Evolutionary conservation across 2,113 vertebrate genomes (phyloP).

Genomic region (Todiramphus chloris): DNA sequence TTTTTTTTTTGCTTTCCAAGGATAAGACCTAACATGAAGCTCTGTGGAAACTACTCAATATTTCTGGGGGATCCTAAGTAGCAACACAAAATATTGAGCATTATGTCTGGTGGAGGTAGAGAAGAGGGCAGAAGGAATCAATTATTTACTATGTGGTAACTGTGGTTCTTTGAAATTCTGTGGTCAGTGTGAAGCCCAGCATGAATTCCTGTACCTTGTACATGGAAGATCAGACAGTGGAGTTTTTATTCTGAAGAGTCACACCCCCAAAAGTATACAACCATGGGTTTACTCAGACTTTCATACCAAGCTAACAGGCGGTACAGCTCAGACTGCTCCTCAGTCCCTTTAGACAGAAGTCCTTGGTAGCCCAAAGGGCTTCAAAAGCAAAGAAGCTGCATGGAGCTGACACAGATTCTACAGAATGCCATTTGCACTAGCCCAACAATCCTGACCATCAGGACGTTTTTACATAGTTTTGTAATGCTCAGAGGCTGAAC

Average conservation of each 20-base stretch:
- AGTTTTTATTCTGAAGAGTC: not conserved
- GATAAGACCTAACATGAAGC: not conserved
- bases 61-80: not conserved
- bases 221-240: not conserved
- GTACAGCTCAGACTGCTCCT: not conserved
- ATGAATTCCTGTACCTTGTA: not conserved
- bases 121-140: not conserved
- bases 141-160: not conserved
- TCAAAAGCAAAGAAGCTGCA: not conserved
- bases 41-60: not conserved
- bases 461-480: fast-evolving
- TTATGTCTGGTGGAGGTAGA: not conserved
- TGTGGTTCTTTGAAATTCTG: not conserved
- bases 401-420: not conserved
- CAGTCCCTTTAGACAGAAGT: not conserved
- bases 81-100: not conserved
- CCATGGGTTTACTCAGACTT: not conserved
- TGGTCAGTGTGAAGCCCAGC: not conserved
- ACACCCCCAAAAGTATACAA: not conserved
- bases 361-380: not conserved
- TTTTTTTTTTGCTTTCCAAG: not conserved
- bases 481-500: not conserved
- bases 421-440: not conserved
- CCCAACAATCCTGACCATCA: not conserved
- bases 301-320: not conserved